phyloP scores from a whole-genome alignment of 2,888 invertebrate species.

The Hyposoter didymator region DNA sequence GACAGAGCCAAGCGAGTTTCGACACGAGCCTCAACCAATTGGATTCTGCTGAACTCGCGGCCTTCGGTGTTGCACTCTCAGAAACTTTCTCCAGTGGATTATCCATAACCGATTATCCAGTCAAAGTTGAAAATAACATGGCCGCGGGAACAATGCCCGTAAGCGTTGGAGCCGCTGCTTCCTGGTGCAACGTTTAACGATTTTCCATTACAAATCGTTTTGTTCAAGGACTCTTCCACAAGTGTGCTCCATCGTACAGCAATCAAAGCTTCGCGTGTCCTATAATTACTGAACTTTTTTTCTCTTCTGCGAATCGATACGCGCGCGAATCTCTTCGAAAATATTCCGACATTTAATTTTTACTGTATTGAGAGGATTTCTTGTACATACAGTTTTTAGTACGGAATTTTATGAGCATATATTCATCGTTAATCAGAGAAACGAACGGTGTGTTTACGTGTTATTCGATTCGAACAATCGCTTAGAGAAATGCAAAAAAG shows the following conservation, averaged over 20 bases:
- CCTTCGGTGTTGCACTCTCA: conserved; percentile 38
- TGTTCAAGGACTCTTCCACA: conserved; percentile 19
- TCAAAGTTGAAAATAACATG: conserved; percentile 34
- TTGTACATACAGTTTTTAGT: not conserved
- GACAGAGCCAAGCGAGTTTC: conserved; percentile 33
- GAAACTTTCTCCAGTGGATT: conserved; percentile 45
- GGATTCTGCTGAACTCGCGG: conserved; percentile 58
- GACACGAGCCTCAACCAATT: conserved; percentile 56
- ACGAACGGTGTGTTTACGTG: not conserved
- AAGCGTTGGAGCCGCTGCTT: conserved; percentile 43
- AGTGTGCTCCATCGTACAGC: conserved; percentile 35
- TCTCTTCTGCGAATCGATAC: not conserved
- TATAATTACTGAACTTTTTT: conserved; percentile 14
- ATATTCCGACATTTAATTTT: not conserved
- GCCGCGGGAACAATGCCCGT: conserved; percentile 33
- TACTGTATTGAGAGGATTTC: not conserved
- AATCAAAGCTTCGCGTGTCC: conserved; percentile 22
- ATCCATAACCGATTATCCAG: conserved; percentile 43
- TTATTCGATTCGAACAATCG: not conserved
- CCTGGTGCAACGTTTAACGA: conserved; percentile 26
- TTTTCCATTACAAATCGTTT: not conserved
- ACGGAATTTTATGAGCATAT: conserved; percentile 20
- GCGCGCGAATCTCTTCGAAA: not conserved
- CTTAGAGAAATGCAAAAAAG: not conserved
- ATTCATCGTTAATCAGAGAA: not conserved